Evolutionary conservation across 92 coral and sea anemone genomes (phyloP).

Genomic region (Actinernus sp.): DNA sequence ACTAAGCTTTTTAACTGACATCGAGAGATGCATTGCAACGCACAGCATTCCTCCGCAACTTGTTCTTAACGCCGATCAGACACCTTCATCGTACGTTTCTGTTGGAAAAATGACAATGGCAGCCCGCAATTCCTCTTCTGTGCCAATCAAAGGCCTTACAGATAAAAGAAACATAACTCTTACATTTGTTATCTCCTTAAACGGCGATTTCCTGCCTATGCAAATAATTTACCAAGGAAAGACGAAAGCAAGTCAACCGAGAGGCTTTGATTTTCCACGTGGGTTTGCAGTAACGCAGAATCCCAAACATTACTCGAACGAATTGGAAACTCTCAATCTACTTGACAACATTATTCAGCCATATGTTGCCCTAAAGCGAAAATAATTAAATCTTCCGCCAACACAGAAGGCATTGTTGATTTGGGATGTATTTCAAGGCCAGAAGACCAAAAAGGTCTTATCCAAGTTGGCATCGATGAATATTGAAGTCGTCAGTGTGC

Average conservation of each 20-base stretch:
- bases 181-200: no score
- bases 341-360: slow-evolving; percentile 39
- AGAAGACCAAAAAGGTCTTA: no score
- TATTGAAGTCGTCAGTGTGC: slow-evolving; percentile 31
- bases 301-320: slow-evolving; percentile 66
- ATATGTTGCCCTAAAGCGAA: slow-evolving; percentile 39
- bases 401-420: slow-evolving; percentile 44
- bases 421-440: slow-evolving; percentile 62
- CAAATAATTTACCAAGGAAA: no score
- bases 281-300: slow-evolving; percentile 52
- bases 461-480: slow-evolving; percentile 43
- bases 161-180: no score
- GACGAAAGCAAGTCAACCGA: slow-evolving; percentile 40
- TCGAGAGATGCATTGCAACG: slow-evolving; percentile 13
- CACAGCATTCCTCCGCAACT: slow-evolving; percentile 40
- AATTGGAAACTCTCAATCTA: no score
- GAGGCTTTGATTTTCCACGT: slow-evolving; percentile 46
- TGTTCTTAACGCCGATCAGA: slow-evolving; percentile 74
- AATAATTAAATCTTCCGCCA: slow-evolving; percentile 32
- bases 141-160: slow-evolving; percentile 56
- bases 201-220: no score
- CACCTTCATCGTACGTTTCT: no score
- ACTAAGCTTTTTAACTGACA: slow-evolving; percentile 46
- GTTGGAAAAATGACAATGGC: slow-evolving; percentile 52
- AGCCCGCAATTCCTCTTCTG: slow-evolving; percentile 41